Percentiles rank a stretch among this genome's conserved stretches.
Conservation (phyloP, 2,797 vertebrate genomes). For the Leptodactylus fallax region DNA sequence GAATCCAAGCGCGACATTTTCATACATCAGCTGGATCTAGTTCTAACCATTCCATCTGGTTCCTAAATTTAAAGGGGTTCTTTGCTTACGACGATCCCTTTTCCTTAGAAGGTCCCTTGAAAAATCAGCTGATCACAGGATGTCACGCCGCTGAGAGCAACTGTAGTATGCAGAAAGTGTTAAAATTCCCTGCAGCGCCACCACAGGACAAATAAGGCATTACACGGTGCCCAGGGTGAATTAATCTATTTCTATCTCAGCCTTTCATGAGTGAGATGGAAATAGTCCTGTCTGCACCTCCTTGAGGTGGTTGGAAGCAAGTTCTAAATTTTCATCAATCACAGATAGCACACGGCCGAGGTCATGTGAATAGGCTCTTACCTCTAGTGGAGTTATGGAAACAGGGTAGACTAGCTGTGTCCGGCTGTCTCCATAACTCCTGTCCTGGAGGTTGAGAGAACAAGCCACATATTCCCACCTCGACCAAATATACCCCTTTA, state of each 20-base stretch:
- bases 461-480: no score
- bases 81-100: neutral
- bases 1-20: neutral
- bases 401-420: no score
- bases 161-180: neutral
- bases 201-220: neutral
- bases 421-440: no score
- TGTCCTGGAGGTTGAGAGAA: no score
- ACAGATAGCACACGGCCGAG: no score
- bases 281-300: no score
- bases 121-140: neutral
- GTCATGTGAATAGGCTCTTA: no score
- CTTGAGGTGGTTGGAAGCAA: no score
- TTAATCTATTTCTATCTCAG: neutral
- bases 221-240: neutral
- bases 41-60: neutral
- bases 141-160: neutral
- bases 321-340: no score
- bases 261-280: no score
- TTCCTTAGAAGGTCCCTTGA: neutral
- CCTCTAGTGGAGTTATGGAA: no score
- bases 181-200: neutral
- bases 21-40: neutral
- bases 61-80: neutral
- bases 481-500: no score